These are phyloP conservation scores for Channa maculata DNA, from an alignment of 2,113 vertebrate species.

Conservation along the genomic window DNA sequence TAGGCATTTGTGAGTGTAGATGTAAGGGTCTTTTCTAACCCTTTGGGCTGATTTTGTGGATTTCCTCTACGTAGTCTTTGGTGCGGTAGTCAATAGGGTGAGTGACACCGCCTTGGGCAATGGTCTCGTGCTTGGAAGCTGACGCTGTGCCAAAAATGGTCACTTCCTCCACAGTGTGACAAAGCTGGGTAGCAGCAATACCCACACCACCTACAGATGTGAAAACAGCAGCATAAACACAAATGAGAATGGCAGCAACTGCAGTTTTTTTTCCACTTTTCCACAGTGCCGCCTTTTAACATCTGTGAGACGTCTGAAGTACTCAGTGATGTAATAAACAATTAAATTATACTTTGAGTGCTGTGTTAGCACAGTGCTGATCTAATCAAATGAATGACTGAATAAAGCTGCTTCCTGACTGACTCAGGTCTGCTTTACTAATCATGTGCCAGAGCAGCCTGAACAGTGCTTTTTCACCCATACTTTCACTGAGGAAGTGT, in stretches of 20 bases:
- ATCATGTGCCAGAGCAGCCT: not conserved
- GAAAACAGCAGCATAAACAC: slow-evolving; percentile 1
- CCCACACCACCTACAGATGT: slow-evolving; percentile 91
- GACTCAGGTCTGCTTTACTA: not conserved
- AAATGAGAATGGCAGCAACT: not conserved
- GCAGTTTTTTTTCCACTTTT: not conserved
- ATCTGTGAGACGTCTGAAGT: not conserved
- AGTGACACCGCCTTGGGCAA: slow-evolving; percentile 89
- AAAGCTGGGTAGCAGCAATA: slow-evolving; percentile 93
- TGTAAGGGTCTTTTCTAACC: slow-evolving; percentile 74
- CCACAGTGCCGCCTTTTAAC: not conserved
- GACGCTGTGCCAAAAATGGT: slow-evolving; percentile 95
- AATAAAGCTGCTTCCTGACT: not conserved
- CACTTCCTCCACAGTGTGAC: slow-evolving; percentile 90
- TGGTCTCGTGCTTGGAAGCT: slow-evolving; percentile 90
- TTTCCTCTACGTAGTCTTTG: slow-evolving; percentile 89
- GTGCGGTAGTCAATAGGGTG: slow-evolving; percentile 95
- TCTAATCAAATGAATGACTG: not conserved
- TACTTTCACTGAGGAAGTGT: no score
- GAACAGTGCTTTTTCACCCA: no score
- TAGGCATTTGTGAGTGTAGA: no score
- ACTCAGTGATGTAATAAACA: not conserved
- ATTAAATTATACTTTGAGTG: not conserved
- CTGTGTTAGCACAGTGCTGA: not conserved
- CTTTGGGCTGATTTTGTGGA: slow-evolving; percentile 92